Evolutionary conservation across 2,113 vertebrate genomes (phyloP).

Genomic region (Cranoglanis bouderius): DNA sequence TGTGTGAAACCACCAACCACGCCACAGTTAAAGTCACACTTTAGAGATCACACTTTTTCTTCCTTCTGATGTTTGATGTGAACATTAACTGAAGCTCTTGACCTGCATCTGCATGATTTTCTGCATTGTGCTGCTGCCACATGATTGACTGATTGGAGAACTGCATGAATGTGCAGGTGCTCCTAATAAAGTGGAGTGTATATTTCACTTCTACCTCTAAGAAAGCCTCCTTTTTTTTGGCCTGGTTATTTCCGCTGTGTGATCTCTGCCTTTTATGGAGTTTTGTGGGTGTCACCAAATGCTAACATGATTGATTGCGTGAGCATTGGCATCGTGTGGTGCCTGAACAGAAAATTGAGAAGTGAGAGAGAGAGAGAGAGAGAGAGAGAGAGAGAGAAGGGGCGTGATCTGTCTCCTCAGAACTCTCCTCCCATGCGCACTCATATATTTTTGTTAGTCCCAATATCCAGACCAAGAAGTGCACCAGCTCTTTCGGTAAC

Average conservation of each 20-base stretch:
- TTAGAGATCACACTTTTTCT: no score
- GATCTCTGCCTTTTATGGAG: background rate
- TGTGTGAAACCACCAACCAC: background rate
- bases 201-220: background rate
- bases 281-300: background rate
- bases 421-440: background rate
- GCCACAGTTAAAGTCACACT: background rate
- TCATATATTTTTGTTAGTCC: background rate
- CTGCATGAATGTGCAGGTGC: background rate
- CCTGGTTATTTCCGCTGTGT: background rate
- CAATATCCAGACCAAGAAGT: background rate
- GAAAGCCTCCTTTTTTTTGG: background rate
- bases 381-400: background rate
- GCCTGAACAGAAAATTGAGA: background rate
- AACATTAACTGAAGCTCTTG: no score
- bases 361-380: constrained; percentile 17
- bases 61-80: no score
- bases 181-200: background rate
- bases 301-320: background rate
- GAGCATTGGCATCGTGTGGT: background rate
- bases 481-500: background rate
- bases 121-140: background rate
- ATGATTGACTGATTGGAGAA: background rate
- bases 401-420: background rate
- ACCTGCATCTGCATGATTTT: background rate